phyloP scores from a whole-genome alignment of 2,888 invertebrate genomes.

The Mesorhabditis belari region DNA sequence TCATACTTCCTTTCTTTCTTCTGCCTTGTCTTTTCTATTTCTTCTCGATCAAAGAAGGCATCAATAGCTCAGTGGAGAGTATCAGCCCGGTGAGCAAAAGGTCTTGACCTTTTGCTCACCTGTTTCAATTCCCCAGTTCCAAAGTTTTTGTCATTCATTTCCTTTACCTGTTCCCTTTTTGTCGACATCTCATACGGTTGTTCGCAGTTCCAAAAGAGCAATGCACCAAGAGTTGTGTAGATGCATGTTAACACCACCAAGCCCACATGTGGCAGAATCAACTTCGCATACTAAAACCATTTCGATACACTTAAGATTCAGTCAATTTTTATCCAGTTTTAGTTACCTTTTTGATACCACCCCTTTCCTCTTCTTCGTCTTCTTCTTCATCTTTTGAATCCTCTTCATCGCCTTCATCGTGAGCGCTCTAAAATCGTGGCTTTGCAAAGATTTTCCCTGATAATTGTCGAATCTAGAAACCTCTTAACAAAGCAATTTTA shows the following conservation, averaged over 20 bases:
- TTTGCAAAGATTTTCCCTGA: no score
- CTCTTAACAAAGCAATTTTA: constrained; percentile 1
- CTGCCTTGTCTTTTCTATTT: no score
- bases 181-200: constrained; percentile 47
- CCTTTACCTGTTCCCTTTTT: constrained; percentile 29
- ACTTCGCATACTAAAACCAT: constrained; percentile 48
- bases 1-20: no score
- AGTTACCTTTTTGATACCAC: background rate
- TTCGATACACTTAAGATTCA: background rate
- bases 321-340: background rate
- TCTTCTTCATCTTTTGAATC: constrained; percentile 36
- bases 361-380: constrained; percentile 23
- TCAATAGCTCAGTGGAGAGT: no score
- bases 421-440: constrained; percentile 21
- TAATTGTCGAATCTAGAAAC: background rate
- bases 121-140: background rate
- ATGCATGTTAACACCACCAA: constrained; percentile 50
- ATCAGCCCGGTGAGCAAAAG: no score
- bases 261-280: constrained; percentile 52
- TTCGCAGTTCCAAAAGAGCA: constrained; percentile 51
- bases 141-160: no score
- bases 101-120: no score
- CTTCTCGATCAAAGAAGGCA: no score
- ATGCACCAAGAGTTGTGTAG: constrained; percentile 49
- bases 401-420: constrained; percentile 32